A percentile compares a stretch with the other conserved stretches of the same genome.
Conservation (phyloP, 2,797 vertebrate species). For the Erpetoichthys calabaricus region DNA sequence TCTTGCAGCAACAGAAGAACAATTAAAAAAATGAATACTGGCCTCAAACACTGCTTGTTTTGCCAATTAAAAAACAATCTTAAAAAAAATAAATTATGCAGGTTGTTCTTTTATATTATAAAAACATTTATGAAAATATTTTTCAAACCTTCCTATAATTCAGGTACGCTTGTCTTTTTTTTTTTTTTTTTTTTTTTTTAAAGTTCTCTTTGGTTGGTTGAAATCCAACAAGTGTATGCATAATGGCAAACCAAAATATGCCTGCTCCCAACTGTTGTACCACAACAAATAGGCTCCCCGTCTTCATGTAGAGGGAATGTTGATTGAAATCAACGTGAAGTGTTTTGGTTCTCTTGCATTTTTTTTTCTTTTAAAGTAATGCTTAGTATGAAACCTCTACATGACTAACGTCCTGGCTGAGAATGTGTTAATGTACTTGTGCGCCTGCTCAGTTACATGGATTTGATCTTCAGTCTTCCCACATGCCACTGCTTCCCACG, state of each 20-base stretch:
- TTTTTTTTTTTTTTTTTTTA: constrained; percentile 27
- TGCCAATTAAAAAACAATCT: constrained; percentile 32
- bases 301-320: constrained; percentile 49
- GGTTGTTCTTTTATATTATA: constrained; percentile 74
- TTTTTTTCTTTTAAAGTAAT: constrained; percentile 34
- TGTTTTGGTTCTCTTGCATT: constrained; percentile 40
- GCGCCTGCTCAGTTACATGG: constrained; percentile 61
- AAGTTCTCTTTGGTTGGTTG: constrained; percentile 67
- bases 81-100: constrained; percentile 61
- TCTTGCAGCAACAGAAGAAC: constrained; percentile 38
- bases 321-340: constrained; percentile 45
- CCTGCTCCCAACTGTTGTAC: constrained; percentile 93
- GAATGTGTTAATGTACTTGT: constrained; percentile 80
- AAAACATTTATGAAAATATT: constrained; percentile 41
- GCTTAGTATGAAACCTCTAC: constrained; percentile 54
- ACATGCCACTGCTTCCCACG: constrained; percentile 79
- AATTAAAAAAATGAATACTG: constrained; percentile 67
- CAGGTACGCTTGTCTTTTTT: constrained; percentile 51
- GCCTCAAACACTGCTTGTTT: constrained; percentile 66
- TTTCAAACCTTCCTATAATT: constrained; percentile 42
- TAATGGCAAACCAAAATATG: constrained; percentile 63
- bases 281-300: constrained; percentile 73
- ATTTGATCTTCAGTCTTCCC: constrained; percentile 80
- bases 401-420: constrained; percentile 85
- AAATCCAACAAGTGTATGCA: constrained; percentile 71